Evolutionary conservation across 2,888 invertebrate genomes (phyloP).

Genomic region (Branchipolynoe longqiensis): DNA sequence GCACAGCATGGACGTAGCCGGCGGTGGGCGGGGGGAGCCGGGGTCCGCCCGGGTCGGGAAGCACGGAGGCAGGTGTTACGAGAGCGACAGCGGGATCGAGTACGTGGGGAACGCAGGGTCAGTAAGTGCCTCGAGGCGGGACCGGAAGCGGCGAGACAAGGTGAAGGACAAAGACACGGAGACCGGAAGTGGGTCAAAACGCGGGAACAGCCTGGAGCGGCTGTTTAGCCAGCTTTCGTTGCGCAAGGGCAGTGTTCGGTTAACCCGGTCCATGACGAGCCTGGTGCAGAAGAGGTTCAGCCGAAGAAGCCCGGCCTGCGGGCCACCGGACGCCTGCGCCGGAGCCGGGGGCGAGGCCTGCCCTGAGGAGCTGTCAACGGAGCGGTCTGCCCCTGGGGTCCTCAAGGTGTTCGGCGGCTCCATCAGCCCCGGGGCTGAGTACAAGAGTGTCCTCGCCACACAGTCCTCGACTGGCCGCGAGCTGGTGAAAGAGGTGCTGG

Average conservation of each 20-base stretch:
- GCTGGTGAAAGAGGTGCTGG: constrained; percentile 77
- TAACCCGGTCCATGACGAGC: constrained; percentile 57
- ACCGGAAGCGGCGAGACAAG: constrained; percentile 4
- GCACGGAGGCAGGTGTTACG: background rate
- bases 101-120: background rate
- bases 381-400: constrained; percentile 76
- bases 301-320: constrained; percentile 39
- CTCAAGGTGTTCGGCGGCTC: constrained; percentile 77
- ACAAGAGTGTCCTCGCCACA: constrained; percentile 78
- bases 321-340: background rate
- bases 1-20: background rate
- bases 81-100: constrained; percentile 16
- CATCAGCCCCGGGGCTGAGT: constrained; percentile 75
- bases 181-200: background rate
- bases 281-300: constrained; percentile 63
- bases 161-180: background rate
- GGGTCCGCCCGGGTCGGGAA: background rate
- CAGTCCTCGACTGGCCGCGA: constrained; percentile 75
- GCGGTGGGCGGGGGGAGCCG: background rate
- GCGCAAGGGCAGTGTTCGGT: constrained; percentile 41
- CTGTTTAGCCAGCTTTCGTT: constrained; percentile 2
- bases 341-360: background rate
- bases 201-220: constrained; percentile 8
- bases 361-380: constrained; percentile 77
- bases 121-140: background rate